These are phyloP conservation scores for Polyodon spathula DNA, from an alignment of 2,113 vertebrate species.

Conservation along the genomic window DNA sequence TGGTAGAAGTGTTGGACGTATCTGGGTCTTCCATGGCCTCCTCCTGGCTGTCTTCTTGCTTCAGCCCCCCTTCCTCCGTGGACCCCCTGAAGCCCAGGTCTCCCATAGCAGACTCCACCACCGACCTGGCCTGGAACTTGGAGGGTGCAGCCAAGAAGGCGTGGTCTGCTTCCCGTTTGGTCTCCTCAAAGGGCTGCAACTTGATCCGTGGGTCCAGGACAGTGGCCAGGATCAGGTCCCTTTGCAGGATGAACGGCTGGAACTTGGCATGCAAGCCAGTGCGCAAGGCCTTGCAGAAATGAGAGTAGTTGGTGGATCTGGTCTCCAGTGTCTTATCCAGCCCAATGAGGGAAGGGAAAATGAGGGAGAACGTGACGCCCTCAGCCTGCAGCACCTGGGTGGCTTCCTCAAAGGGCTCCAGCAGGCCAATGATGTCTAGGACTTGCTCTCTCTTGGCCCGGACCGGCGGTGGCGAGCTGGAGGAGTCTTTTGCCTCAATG, in stretches of 20 bases:
- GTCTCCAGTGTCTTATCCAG: slow-evolving; percentile 48
- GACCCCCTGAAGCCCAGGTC: slow-evolving; percentile 7
- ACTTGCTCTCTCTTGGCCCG: slow-evolving; percentile 51
- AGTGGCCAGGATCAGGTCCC: slow-evolving; percentile 47
- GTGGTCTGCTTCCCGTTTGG: slow-evolving; percentile 15
- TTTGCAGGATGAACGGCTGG: slow-evolving; percentile 45
- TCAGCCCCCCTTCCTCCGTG: neutral
- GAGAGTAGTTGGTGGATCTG: slow-evolving; percentile 36
- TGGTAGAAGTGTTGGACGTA: neutral
- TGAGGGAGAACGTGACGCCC: slow-evolving; percentile 40
- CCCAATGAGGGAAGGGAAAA: slow-evolving; percentile 47
- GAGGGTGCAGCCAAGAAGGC: slow-evolving; percentile 34
- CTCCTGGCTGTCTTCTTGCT: slow-evolving; percentile 13
- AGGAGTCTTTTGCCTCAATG: slow-evolving; percentile 38
- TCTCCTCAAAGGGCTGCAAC: slow-evolving; percentile 47
- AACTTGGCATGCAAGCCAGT: slow-evolving; percentile 41
- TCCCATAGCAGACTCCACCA: slow-evolving; percentile 33
- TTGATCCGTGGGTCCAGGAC: slow-evolving; percentile 56
- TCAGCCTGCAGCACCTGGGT: slow-evolving; percentile 51
- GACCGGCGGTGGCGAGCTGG: slow-evolving; percentile 43
- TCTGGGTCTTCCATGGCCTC: neutral
- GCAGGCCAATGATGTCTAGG: slow-evolving; percentile 46
- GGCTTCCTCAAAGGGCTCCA: slow-evolving; percentile 53
- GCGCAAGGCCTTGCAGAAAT: slow-evolving; percentile 50
- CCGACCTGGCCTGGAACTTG: slow-evolving; percentile 30